Evolutionary conservation across 2,113 vertebrate species (phyloP), one percentile per base, ranked within the genome.

Genomic region (Cricetomys ansorgei): DNA sequence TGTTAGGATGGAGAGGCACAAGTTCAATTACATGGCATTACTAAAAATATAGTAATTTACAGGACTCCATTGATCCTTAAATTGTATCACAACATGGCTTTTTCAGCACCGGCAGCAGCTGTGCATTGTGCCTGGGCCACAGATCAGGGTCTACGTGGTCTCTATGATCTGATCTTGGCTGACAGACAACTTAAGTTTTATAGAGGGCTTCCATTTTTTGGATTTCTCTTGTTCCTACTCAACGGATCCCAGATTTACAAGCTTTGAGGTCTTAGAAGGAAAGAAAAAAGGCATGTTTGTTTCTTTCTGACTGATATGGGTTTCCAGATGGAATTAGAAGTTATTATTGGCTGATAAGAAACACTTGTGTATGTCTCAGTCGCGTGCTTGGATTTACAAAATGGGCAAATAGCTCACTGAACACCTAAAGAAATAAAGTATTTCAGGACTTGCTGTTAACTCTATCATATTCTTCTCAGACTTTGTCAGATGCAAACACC

Each of bases 1-100:
- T 95, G 96, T 98, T 96, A 96, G 96, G 98, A 97, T 95, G 88
- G 87, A 97, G 69, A 95, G 88, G 79, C 3, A 4, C 91, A 93
- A 89, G 91, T 93, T 91, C 53, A 37, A 94, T 95, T 94, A 96
- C 96, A 91, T 92, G 89, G 64, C 80, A 91, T 97, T 89, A 95
- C 87, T 95, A 97, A 97, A 97, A 98, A 97, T 96, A 97, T 29
- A 45, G 91, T 97, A 97, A 97, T 97, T 97, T 96, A 97, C 95
- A 96, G 81, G n/a, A 81, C 62, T 92, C 81, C 62, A 93, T 76
- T 88, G 84, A 96, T 92, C 57, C 88, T 75, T 89, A 75, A 84
- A 45, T 53, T 84, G 69, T 70, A 89, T 89, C 57, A 94, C 50
- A 88, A 0, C 53, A 31, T 73, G 73, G 87, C 73, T 88, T 87